Evolutionary conservation across 2,113 vertebrate genomes (phyloP), one percentile per base, ranked within the genome.

Genomic region (Cinclus cinclus): DNA sequence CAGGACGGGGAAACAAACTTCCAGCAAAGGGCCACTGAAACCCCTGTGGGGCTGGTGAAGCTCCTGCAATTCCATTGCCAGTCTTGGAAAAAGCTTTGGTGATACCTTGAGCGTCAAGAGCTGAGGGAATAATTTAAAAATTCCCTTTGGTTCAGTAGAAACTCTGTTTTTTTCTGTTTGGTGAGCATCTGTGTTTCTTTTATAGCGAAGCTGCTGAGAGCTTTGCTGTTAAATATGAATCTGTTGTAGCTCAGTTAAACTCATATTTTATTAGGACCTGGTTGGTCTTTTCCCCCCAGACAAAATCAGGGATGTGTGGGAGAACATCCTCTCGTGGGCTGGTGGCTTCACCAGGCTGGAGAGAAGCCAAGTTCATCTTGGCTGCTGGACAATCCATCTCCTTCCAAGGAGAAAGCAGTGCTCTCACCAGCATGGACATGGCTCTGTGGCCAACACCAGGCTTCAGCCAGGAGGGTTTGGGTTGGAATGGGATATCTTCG

Each of bases 401-500:
- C 21, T 59, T 55, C 33, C 24, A 2, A 6, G 33, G 58, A 56
- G 71, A 21, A 56, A 13, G 6, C 3, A 2, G 37, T 7, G n/a
- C 13, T 67, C 41, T 63, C 2, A 0, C 8, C 47, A 24, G 47
- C 59, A 42, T 21, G 35, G 58, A 41, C 35, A 14, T n/a, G 0
- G 8, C 10, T 17, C 62, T 7, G 1, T 16, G 65, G 41, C 31
- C 58, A 39, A 0, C 31, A 8, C 18, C 41, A 25, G 90, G 20
- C 46, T 92, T 44, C n/a, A 33, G 28, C 39, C 25, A 18, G 76
- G 24, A 10, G 1, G 2, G 27, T 2, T 2, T 39, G 60, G 19
- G 3, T 24, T 33, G 69, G 19, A n/a, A 24, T 11, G 11, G 60
- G 24, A 6, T 16, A 8, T n/a, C 60, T 22, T 22, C 22, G 31